Conservation (phyloP, 2,113 vertebrate species). For the Laticauda laticaudata region DNA sequence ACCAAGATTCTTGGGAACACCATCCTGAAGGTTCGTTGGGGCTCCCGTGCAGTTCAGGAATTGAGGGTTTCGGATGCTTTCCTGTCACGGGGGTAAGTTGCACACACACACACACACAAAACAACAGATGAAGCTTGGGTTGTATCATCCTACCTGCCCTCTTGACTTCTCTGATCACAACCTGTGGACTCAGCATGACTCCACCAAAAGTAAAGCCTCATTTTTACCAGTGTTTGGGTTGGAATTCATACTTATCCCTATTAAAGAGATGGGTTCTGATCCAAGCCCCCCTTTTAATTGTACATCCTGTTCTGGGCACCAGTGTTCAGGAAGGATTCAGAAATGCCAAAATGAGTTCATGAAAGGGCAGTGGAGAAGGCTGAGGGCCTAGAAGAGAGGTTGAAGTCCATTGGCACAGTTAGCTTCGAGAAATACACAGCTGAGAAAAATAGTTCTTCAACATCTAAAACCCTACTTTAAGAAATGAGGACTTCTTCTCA, state of each 20-base stretch:
- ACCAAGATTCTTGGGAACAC: conserved; percentile 39
- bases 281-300: not conserved
- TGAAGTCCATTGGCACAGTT: not conserved
- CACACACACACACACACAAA: not conserved
- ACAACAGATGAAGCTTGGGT: not conserved
- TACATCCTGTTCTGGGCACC: not conserved
- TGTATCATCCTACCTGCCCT: not conserved
- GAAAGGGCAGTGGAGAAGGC: not conserved
- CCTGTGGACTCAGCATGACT: too few relatives aligned
- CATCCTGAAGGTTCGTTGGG: not conserved
- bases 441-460: not conserved
- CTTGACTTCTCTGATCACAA: too few relatives aligned
- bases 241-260: not conserved
- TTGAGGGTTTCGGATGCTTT: not conserved
- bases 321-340: not conserved
- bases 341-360: not conserved
- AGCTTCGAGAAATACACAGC: not conserved
- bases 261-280: not conserved
- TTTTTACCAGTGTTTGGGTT: too few relatives aligned
- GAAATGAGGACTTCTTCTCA: too few relatives aligned
- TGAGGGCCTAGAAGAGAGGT: not conserved
- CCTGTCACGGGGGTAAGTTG: not conserved
- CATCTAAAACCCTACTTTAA: not conserved
- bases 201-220: too few relatives aligned
- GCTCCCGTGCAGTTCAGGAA: not conserved